Evolutionary conservation across 2,797 vertebrate species (phyloP).

Genomic region (Enteromius paludinosus): DNA sequence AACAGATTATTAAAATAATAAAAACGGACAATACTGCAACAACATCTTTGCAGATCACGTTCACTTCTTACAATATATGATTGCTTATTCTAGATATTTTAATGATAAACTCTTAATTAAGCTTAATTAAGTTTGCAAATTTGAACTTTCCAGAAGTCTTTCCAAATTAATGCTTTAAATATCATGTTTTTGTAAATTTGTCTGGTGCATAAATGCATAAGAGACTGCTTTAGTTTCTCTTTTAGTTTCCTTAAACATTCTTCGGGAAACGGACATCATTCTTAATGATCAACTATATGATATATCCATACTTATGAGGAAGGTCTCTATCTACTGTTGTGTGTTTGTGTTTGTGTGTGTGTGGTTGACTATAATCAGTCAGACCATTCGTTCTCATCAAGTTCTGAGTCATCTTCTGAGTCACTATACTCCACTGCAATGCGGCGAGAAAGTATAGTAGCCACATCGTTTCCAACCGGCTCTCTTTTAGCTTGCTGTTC

Average conservation of each 20-base stretch:
- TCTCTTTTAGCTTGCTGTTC: constrained; percentile 92
- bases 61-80: not conserved
- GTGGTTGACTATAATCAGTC: constrained; percentile 75
- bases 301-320: not conserved
- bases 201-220: not conserved
- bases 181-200: not conserved
- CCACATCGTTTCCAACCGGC: constrained; percentile 91
- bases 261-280: not conserved
- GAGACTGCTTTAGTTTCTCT: not conserved
- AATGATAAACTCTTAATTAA: not conserved
- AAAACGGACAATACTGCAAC: not conserved
- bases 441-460: constrained; percentile 93
- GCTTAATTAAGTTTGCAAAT: not conserved
- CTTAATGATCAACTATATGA: not conserved
- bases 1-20: not conserved
- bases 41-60: not conserved
- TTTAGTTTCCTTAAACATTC: not conserved
- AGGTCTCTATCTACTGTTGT: not conserved
- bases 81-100: not conserved
- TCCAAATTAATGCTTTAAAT: not conserved
- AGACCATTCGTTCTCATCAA: constrained; percentile 94
- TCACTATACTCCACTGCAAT: constrained; percentile 95
- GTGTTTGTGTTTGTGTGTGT: not conserved
- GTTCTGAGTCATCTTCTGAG: constrained; percentile 93
- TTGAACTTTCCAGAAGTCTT: not conserved